These are phyloP conservation scores for Oryzias javanicus DNA, from an alignment of 2,113 vertebrate genomes.

Conservation along the genomic window DNA sequence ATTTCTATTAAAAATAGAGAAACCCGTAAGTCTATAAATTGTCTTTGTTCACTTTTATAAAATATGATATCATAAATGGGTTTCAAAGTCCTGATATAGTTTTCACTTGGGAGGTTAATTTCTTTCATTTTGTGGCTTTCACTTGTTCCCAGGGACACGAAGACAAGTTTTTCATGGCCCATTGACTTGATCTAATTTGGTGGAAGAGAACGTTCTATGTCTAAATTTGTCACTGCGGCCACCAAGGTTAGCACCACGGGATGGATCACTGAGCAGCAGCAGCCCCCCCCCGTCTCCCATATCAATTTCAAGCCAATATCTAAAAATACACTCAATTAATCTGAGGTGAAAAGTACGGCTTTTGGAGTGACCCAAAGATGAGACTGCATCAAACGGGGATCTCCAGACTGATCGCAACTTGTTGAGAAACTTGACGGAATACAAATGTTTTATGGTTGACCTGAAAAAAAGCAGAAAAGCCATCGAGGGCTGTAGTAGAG, in stretches of 20 bases:
- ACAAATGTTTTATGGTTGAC: no score
- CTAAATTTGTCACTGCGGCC: slow-evolving; percentile 70
- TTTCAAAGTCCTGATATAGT: slow-evolving; percentile 22
- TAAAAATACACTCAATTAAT: slow-evolving; percentile 70
- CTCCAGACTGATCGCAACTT: slow-evolving; percentile 2
- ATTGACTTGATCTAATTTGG: slow-evolving; percentile 71
- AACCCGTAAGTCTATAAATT: no score
- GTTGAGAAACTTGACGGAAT: background rate
- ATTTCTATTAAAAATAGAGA: no score
- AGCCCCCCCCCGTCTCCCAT: slow-evolving; percentile 62
- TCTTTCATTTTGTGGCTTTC: slow-evolving; percentile 36
- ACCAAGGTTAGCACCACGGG: slow-evolving; percentile 64
- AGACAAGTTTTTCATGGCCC: slow-evolving; percentile 64
- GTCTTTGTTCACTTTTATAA: no score
- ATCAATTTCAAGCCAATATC: slow-evolving; percentile 61
- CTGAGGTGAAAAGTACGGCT: slow-evolving; percentile 29
- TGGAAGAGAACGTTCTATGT: slow-evolving; percentile 58
- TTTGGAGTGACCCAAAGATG: slow-evolving; percentile 35
- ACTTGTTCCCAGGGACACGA: slow-evolving; percentile 55
- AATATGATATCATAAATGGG: background rate
- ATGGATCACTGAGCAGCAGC: slow-evolving; percentile 67
- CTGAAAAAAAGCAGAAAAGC: no score
- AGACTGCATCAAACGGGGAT: slow-evolving; percentile 22
- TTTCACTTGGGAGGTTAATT: slow-evolving; percentile 43
- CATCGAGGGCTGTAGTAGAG: no score